Evolutionary conservation across 2,113 vertebrate genomes (phyloP), one percentile per base, ranked within the genome.

Genomic region (Cyanistes caeruleus): DNA sequence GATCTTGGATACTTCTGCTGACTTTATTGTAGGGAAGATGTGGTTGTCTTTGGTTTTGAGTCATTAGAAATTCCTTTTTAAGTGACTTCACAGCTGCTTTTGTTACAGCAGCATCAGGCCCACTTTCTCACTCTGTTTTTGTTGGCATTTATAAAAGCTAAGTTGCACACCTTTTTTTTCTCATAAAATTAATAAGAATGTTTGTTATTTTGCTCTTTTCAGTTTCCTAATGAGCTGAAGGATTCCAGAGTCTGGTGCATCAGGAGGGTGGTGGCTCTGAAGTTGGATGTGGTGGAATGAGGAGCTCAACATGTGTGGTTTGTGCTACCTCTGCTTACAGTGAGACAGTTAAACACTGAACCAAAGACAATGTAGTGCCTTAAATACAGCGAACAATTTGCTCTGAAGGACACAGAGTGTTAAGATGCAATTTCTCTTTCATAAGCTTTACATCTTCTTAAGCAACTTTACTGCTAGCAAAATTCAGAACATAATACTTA

Each of bases 191-290:
- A 87, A 67, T 37, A 12, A 46, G 5, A 69, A 30, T 27, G 11
- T 76, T 82, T 84, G 12, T 97, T 56, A 37, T 51, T 97, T 70
- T 96, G 33, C 96, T 89, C 39, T 49, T 98, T 98, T 74, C 98
- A 99, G 99, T 97, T 99, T 99, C 98, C 98, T 99, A 67, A 99
- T 99, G 98, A 99, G 98, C 97, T 99, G 98, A 98, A 94, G 87
- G 85, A 89, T 73, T 59, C 35, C 63, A 53, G 91, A 92, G 87
- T 75, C 78, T 39, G 41, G 65, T 72, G 74, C 89, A 79, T 88
- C 84, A 60, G 84, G 88, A 95, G 58, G 55, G 31, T 80, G 90
- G 55, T 17, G 70, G 89, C 92, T 77, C 90, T 93, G 94, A 81
- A 90, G 49, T 20, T 44, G 35, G 15, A 20, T 75, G 62, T 95